Percentiles rank a stretch among this genome's conserved stretches.
Evolutionary conservation across 2,797 vertebrate species (phyloP).

Genomic region (Peromyscus attwateri): DNA sequence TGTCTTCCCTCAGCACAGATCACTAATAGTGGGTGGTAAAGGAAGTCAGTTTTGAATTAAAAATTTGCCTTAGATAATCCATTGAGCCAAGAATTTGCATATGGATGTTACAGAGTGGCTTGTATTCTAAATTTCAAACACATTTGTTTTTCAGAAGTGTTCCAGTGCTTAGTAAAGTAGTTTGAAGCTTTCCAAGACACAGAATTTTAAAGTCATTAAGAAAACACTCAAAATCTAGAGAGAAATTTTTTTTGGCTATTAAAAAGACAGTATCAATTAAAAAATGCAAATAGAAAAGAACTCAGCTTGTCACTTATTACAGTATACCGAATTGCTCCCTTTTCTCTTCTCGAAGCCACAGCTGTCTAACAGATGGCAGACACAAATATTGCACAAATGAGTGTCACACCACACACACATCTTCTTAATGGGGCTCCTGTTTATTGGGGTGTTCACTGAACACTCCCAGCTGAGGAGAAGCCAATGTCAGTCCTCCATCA

Average conservation of each 20-base stretch:
- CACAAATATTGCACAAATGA: conserved; percentile 60
- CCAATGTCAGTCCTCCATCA: neutral
- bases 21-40: conserved; percentile 67
- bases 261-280: conserved; percentile 56
- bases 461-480: neutral
- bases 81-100: conserved; percentile 58
- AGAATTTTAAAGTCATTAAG: conserved; percentile 40
- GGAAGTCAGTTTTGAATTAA: conserved; percentile 76
- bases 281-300: conserved; percentile 31
- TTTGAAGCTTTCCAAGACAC: conserved; percentile 45
- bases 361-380: conserved; percentile 71
- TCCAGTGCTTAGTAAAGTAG: conserved; percentile 54
- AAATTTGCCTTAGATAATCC: conserved; percentile 74
- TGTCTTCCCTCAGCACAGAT: conserved; percentile 53
- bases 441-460: conserved; percentile 26
- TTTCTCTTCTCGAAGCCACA: conserved; percentile 58
- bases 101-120: conserved; percentile 50
- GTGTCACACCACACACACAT: neutral
- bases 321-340: neutral
- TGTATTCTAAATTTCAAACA: conserved; percentile 60
- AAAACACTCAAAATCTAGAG: conserved; percentile 60
- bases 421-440: neutral
- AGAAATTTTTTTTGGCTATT: conserved; percentile 23
- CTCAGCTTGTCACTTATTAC: conserved; percentile 23
- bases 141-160: conserved; percentile 58